Evolutionary conservation across 2,888 invertebrate species (phyloP), one percentile per base, ranked within the genome.

Genomic region (Elgonia sp.): DNA sequence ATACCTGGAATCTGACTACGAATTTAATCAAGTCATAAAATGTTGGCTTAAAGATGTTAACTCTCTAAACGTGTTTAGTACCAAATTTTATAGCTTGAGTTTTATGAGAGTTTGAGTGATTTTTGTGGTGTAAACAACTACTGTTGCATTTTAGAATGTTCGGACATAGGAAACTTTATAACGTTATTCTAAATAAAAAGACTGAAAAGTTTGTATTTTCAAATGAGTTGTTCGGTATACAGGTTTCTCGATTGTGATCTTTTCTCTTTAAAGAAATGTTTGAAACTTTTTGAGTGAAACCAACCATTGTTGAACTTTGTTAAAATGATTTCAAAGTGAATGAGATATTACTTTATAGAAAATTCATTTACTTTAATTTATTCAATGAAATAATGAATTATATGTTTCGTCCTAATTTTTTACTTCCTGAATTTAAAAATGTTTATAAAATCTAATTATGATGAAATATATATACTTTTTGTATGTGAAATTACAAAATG

Each of bases 111-210:
- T 76, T 76, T 76, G 63, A 76, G 63, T 76, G 63, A 63, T 76
- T 76, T 53, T 76, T 65, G 76, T 76, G 76, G 76, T 76, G 65
- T 50, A 50, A 76, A 76, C 63, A 65, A 77, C 65, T 77, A 65
- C 63, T 77, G 63, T 65, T 77, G 57, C 62, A 29, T 62, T 80
- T 69, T 10, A 62, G 20, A 62, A 42, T 37, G 20, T 46, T 69
- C 18, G 21, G 20, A 37, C 20, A 37, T 0, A 57, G 20, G 42
- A 55, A 55, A 39, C 46, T 21, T 55, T 55, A 29, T 29, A 60
- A 57, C 18, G 46, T 60, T 60, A 73, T 73, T 21, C 62, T 42
- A 37, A 42, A 42, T 57, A 60, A 63, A 40, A 60, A 18, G 29
- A 20, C 29, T 29, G n/a, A 42, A 60, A 37, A 29, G 12, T 40